Evolutionary conservation across 1,140 invertebrate species (phyloP).

Genomic region (Campoletis sonorensis): DNA sequence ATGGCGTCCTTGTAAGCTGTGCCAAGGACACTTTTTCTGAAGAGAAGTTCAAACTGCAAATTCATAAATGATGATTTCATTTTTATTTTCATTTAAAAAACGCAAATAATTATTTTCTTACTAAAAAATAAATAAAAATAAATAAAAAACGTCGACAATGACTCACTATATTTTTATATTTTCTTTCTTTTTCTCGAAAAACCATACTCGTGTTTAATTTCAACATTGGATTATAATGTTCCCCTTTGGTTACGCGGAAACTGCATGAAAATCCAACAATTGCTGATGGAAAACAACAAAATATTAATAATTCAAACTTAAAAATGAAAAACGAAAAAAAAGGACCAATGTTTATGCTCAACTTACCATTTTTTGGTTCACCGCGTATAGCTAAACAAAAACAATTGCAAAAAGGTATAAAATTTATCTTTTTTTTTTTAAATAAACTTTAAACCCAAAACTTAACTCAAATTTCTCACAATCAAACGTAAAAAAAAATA

Average conservation of each 20-base stretch:
- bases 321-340: background rate
- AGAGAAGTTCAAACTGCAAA: slow-evolving; percentile 73
- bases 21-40: slow-evolving; percentile 77
- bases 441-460: too few relatives aligned
- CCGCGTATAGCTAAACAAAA: slow-evolving; percentile 57
- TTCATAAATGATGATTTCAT: background rate
- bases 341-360: background rate
- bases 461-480: too few relatives aligned
- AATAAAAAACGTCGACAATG: background rate
- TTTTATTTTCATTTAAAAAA: background rate
- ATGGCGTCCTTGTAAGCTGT: slow-evolving; percentile 80
- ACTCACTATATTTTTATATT: slow-evolving; percentile 80
- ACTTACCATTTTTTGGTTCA: slow-evolving; percentile 72
- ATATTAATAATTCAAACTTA: background rate
- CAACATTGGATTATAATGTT: slow-evolving; percentile 80
- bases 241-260: slow-evolving; percentile 81
- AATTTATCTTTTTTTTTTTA: too few relatives aligned
- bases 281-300: slow-evolving; percentile 74
- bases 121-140: too few relatives aligned
- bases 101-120: background rate
- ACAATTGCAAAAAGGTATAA: too few relatives aligned
- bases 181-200: slow-evolving; percentile 79
- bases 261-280: slow-evolving; percentile 83
- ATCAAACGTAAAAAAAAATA: too few relatives aligned
- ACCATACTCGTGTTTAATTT: slow-evolving; percentile 76